Base-by-base conservation (phyloP, 2,888 invertebrate genomes). In the Ypsolopha sequella region DNA sequence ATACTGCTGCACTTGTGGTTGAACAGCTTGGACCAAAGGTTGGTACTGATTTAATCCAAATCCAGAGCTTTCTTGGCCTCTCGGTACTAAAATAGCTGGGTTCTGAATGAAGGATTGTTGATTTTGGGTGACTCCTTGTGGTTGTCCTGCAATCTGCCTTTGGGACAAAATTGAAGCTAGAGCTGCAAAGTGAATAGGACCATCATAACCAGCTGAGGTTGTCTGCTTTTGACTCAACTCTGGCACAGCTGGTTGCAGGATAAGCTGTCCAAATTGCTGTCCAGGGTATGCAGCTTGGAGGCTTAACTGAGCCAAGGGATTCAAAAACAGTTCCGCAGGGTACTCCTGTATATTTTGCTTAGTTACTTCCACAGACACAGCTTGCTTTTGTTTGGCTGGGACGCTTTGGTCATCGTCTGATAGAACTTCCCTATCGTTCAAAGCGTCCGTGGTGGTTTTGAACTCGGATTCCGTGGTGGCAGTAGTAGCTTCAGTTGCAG, bases 331-430 rank as follows among this genome's bases (percentile, higher is more conserved):
- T 56, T 85, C 82, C 14, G 81, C 73, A 11, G 84, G 80, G 35
- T 73, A 82, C 56, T 84, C 81, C 55, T 82, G 79, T 1, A 85
- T 56, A 6, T 79, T 81, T 56, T 84, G 81, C 48, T 72, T 81
- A 0, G 81, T 61, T 0, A 85, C 71, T 71, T 86, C 85, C 10
- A 85, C 77, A 1, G 78, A 66, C 1, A 73, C 73, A 51, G 74
- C 75, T 51, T 64, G 55, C 48, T 66, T 70, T 51, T 68, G 59
- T 10, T 66, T 65, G 3, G 63, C 60, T 43, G 62, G 50, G 33
- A 57, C 55, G 10, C 11, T 51, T 39, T 48, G n/a, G 14, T 41
- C 58, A 6, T 54, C 54, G 34, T 63, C 61, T 10, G 72, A 71
- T 1, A 70, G 56, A 6, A 67, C 62, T 59, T 85, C 82, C 9